Conservation (phyloP, 2,888 invertebrate species). For the Opisthograptis luteolata region DNA sequence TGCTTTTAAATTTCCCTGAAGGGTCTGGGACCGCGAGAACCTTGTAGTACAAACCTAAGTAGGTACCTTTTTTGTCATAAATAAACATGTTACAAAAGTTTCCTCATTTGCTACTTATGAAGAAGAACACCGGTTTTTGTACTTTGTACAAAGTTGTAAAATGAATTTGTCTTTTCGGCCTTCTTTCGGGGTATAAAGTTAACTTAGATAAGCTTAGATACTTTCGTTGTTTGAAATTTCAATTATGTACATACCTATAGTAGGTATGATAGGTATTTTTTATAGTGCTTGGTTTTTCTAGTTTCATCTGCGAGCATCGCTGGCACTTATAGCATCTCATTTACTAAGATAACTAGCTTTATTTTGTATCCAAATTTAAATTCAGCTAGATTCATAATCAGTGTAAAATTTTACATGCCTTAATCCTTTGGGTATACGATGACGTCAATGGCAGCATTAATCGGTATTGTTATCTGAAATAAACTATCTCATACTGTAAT, state of each 20-base stretch:
- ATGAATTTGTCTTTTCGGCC: constrained; percentile 38
- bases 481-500: constrained; percentile 42
- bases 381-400: not conserved
- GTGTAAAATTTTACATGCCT: constrained; percentile 7
- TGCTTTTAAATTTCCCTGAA: constrained; percentile 58
- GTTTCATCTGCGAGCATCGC: too few species aligned
- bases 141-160: constrained; percentile 25
- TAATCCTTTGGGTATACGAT: constrained; percentile 24
- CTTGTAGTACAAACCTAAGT: constrained; percentile 39
- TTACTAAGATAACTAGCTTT: not conserved
- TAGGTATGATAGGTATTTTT: not conserved
- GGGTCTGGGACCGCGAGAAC: constrained; percentile 49
- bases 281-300: too few species aligned
- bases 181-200: constrained; percentile 27
- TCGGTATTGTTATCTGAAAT: constrained; percentile 38
- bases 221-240: constrained; percentile 18
- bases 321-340: too few species aligned
- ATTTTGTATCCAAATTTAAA: not conserved
- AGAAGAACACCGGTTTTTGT: constrained; percentile 41
- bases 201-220: constrained; percentile 13
- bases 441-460: constrained; percentile 26
- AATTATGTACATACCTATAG: too few species aligned
- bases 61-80: constrained; percentile 46
- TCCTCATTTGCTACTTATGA: constrained; percentile 52
- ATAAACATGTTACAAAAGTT: constrained; percentile 59